Evolutionary conservation across 2,797 vertebrate genomes (phyloP), one percentile per base, ranked within the genome.

Genomic region (Cheracebus regulus): DNA sequence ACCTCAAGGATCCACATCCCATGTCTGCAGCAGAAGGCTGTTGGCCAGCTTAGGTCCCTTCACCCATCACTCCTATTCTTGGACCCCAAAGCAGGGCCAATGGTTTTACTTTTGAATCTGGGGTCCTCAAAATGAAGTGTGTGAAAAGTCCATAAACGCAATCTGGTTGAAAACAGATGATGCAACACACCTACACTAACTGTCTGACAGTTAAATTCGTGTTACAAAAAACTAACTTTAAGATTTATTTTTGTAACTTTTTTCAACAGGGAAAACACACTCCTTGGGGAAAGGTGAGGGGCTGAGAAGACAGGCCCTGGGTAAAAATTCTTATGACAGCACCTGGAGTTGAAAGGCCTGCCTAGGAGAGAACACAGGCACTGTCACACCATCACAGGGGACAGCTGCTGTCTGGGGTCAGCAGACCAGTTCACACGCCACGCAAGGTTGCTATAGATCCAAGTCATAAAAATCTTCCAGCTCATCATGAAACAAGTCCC

Each of bases 401-500:
- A 99, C 98, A 98, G 99, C 99, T 99, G 99, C 99, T 99, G 99
- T 98, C 99, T 99, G 99, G 99, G 99, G 99, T 98, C 99, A 99
- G 99, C 99, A 99, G 98, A 99, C 99, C 96, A 99, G 99, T 99
- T 98, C 99, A 98, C 99, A 99, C 98, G 99, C 98, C 98, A 97
- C 92, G 83, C 98, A 97, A 97, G 97, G 98, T 98, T 98, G 99
- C 99, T 99, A 99, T 99, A 99, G 99, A 99, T 99, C 99, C 98
- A 99, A 99, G 98, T 99, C 99, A 88, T 99, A 99, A 98, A 99
- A 99, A 99, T 99, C 99, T 98, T 99, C 99, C 99, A 99, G 99
- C 98, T 99, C 99, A 93, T 99, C 99, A 57, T 99, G 99, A 99
- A 99, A 99, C 99, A 99, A 99, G 99, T 99, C 99, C 99, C 99